Evolutionary conservation across 2,797 vertebrate genomes (phyloP).

Genomic region (Enteromius fasciolatus): DNA sequence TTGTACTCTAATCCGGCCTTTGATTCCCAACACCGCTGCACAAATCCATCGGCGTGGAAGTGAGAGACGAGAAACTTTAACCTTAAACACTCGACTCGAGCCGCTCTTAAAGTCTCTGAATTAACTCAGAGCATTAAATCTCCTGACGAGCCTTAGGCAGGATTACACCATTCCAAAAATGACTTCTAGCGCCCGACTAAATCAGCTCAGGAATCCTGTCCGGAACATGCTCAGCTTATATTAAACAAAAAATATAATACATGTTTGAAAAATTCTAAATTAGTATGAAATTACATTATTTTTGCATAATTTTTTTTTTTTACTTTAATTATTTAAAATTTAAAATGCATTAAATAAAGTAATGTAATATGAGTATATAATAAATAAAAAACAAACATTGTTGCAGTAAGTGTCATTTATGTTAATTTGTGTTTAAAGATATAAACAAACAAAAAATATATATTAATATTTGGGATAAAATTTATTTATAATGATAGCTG

Average conservation of each 20-base stretch:
- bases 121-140: neutral
- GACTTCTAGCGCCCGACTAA: neutral
- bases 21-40: conserved; percentile 36
- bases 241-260: neutral
- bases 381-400: no score
- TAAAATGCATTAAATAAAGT: no score
- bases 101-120: neutral
- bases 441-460: no score
- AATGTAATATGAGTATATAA: no score
- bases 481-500: no score
- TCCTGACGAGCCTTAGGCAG: neutral
- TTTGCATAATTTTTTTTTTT: no score
- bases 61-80: conserved; percentile 29
- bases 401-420: no score
- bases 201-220: neutral
- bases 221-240: neutral
- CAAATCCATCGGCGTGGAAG: conserved; percentile 23
- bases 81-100: conserved; percentile 2
- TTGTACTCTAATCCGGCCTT: conserved; percentile 38
- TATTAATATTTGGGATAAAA: no score
- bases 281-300: no score
- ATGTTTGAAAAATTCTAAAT: no score
- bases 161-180: neutral
- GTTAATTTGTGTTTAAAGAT: no score
- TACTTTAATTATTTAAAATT: no score